A percentile compares a stretch with the other conserved stretches of the same genome.
These are phyloP conservation scores for Phoenicopterus ruber DNA, from an alignment of 2,113 vertebrate species.

Conservation along the genomic window DNA sequence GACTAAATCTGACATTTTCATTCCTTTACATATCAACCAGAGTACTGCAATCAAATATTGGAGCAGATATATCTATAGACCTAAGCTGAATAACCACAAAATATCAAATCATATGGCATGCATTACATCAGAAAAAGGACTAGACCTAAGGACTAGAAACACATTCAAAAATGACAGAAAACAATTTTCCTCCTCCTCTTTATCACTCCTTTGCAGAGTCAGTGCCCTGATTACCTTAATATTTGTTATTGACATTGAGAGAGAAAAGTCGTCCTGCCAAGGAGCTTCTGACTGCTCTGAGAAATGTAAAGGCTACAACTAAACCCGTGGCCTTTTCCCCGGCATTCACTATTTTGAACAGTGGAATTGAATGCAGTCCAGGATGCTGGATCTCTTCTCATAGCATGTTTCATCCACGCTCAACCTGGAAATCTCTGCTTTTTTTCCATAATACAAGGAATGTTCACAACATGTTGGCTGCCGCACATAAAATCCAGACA, in stretches of 20 bases:
- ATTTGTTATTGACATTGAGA: neutral
- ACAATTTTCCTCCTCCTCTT: neutral
- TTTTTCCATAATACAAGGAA: neutral
- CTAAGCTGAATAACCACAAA: neutral
- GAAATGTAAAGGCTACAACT: neutral
- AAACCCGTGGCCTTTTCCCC: neutral
- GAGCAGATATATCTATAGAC: neutral
- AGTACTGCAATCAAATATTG: neutral
- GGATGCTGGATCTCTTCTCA: neutral
- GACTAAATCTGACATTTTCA: constrained; percentile 12
- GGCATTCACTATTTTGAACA: neutral
- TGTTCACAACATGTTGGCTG: neutral
- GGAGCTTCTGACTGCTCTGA: neutral
- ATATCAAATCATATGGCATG: neutral
- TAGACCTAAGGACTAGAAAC: neutral
- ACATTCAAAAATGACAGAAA: constrained; percentile 13
- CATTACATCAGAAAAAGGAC: neutral
- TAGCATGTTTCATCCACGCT: neutral
- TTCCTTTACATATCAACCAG: neutral
- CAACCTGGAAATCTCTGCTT: neutral
- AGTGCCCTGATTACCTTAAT: neutral
- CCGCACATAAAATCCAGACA: neutral
- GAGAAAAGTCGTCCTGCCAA: neutral
- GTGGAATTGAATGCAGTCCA: neutral
- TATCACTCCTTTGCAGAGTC: neutral